A percentile compares a stretch with the other conserved stretches of the same genome.
Conservation (phyloP, 2,888 invertebrate species). For the Slavum lentiscoides region DNA sequence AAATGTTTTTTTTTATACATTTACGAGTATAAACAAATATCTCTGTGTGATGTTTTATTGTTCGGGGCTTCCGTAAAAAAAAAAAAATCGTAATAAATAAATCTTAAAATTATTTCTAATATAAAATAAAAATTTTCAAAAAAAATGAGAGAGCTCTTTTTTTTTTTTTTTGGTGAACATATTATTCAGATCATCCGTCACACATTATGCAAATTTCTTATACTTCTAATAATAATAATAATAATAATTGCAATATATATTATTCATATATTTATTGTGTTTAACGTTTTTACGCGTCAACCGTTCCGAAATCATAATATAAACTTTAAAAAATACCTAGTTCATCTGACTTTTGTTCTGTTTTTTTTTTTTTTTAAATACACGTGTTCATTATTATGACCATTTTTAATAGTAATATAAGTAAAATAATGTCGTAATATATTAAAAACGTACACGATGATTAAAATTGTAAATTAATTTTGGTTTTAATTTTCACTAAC, state of each 20-base stretch:
- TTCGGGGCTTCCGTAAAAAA: slow-evolving; percentile 37
- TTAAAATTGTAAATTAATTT: neutral
- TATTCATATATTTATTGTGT: neutral
- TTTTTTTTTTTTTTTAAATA: neutral
- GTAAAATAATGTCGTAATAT: too few species aligned
- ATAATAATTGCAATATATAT: too few species aligned
- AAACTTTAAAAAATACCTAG: neutral
- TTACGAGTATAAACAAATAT: slow-evolving; percentile 37
- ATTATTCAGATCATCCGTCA: slow-evolving; percentile 24
- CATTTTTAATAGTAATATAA: too few species aligned
- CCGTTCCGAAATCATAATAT: too few species aligned
- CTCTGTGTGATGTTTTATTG: slow-evolving; percentile 48
- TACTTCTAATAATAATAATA: neutral
- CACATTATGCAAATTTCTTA: too few species aligned
- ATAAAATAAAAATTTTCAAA: neutral
- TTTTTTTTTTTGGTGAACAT: neutral
- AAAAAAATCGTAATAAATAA: slow-evolving; percentile 23
- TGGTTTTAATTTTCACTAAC: slow-evolving; percentile 8
- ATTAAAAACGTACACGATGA: neutral
- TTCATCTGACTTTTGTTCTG: neutral
- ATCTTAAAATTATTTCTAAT: slow-evolving; percentile 24
- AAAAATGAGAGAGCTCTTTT: slow-evolving; percentile 39
- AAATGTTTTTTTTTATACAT: too few species aligned
- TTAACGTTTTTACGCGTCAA: neutral
- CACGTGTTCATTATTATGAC: neutral